Evolutionary conservation across 2,888 invertebrate species (phyloP).

Genomic region (Thelaira solivaga): DNA sequence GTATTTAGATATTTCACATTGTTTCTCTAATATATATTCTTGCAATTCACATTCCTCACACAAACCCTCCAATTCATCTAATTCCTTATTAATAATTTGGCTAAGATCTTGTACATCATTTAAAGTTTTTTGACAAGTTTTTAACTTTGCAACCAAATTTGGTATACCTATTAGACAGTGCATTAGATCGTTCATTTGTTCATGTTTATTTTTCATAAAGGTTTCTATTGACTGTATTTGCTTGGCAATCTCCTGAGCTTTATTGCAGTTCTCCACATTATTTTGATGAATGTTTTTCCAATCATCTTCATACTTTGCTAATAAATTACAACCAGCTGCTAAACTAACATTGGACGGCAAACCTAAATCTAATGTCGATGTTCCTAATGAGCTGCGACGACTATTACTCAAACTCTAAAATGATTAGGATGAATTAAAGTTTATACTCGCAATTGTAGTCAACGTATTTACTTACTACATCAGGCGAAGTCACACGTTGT

Average conservation of each 20-base stretch:
- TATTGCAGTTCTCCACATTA: conserved; percentile 81
- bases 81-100: conserved; percentile 79
- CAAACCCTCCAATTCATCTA: conserved; percentile 80
- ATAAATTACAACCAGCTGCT: conserved; percentile 81
- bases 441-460: neutral
- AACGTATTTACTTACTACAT: conserved; percentile 7
- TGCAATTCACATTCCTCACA: conserved; percentile 82
- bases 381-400: conserved; percentile 37
- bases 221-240: conserved; percentile 77
- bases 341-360: conserved; percentile 75
- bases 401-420: conserved; percentile 59
- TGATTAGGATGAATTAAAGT: too few species aligned
- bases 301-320: conserved; percentile 82
- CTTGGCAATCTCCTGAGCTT: conserved; percentile 77
- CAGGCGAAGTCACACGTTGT: conserved; percentile 43
- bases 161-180: conserved; percentile 71
- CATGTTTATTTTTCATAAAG: conserved; percentile 66
- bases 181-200: conserved; percentile 71
- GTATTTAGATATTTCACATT: conserved; percentile 81
- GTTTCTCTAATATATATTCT: conserved; percentile 81
- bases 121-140: conserved; percentile 75
- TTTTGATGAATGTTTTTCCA: conserved; percentile 82
- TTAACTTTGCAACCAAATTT: conserved; percentile 74
- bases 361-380: conserved; percentile 64
- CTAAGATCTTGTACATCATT: conserved; percentile 78